Base-by-base conservation (phyloP, 2,113 vertebrate species). In the Notarius lentiginosus region DNA sequence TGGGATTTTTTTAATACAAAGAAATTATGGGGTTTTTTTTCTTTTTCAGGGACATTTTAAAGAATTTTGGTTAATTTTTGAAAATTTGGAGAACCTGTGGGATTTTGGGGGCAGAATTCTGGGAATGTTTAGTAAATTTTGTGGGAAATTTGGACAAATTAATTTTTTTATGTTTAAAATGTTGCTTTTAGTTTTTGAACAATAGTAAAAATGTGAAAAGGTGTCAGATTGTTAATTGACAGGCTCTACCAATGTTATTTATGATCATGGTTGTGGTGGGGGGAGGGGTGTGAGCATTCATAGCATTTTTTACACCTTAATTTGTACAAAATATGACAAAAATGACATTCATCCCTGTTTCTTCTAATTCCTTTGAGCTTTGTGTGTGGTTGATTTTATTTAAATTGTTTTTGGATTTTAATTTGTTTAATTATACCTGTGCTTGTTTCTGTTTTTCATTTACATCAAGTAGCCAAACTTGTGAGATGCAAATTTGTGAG, bases 391-490 rank as follows among this genome's bases (percentile, higher is more conserved):
- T 47, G 27, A 24, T 76, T 60, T 0, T 17, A 55, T 53, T 66
- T 0, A 41, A 60, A 79, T 24, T 58, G 18, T 79, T 17, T 66
- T 51, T 68, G 17, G 51, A 47, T 17, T 65, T 65, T 5, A 9
- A 11, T 27, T 55, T 24, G n/a, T 79, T 34, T 4, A 72, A 24
- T 41, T 7, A 20, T 70, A 41, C 24, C 14, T 18, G 56, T 84
- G 56, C 47, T 34, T 84, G 70, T 22, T 75, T 73, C 20, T 84
- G 18, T 75, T 51, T 75, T 34, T 24, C 12, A 58, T 84, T 84
- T 47, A 20, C 55, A 55, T 58, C 1, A 14, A 83, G 22, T 5
- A 17, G 81, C 8, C 11, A 11, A 82, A 53, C 22, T 24, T 60
- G 56, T 34, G 30, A 30, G 30, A 30, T 17, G 10, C 30, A 56